Evolutionary conservation across 2,797 vertebrate species (phyloP).

Genomic region (Margarornis squamiger): DNA sequence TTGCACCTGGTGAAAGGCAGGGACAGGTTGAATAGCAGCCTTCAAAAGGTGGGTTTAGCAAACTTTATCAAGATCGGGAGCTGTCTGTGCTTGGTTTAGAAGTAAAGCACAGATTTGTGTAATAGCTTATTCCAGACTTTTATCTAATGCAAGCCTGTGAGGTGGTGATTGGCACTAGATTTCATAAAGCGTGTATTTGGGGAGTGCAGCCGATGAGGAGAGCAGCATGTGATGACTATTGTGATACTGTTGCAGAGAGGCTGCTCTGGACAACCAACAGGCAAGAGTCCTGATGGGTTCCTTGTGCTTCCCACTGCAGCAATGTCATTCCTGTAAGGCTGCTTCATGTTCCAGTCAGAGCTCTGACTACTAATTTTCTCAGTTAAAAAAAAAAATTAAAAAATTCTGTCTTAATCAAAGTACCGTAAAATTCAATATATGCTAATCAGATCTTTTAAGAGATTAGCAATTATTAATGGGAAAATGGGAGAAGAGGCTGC

Average conservation of each 20-base stretch:
- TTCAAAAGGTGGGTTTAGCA: neutral
- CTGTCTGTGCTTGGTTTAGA: neutral
- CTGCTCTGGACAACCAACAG: rapidly evolving
- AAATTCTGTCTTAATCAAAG: neutral
- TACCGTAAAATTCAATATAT: neutral
- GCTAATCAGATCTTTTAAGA: neutral
- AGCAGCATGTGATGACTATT: rapidly evolving
- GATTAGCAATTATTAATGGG: neutral
- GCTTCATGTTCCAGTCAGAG: neutral
- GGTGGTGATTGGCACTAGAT: neutral
- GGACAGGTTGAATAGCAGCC: neutral
- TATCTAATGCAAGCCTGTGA: neutral
- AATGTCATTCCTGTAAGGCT: rapidly evolving
- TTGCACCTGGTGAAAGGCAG: neutral
- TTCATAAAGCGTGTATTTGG: neutral
- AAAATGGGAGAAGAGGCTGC: neutral
- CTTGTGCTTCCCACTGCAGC: rapidly evolving
- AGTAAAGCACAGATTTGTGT: neutral
- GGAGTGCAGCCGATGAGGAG: neutral
- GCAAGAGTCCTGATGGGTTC: rapidly evolving
- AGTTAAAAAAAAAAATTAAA: neutral
- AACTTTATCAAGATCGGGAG: neutral
- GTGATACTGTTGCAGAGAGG: rapidly evolving
- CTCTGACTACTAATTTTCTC: neutral
- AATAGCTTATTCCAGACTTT: neutral